These are phyloP conservation scores for Drosophila micromelanica DNA, from an alignment of 1,140 invertebrate genomes.

Conservation along the genomic window DNA sequence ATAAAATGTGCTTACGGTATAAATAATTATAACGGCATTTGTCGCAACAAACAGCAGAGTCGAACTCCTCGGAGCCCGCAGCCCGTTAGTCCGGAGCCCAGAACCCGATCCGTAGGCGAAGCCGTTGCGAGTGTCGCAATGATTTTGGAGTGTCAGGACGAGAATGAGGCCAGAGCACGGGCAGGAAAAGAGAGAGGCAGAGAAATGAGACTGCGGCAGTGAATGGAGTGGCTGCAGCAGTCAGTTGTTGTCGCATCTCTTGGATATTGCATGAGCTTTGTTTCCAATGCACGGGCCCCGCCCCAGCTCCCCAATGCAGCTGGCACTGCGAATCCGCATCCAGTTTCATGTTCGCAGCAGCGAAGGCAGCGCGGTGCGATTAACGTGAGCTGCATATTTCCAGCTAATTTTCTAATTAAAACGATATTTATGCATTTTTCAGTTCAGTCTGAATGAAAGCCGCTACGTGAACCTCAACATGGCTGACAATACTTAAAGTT, in stretches of 20 bases:
- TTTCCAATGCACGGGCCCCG: conserved; percentile 7
- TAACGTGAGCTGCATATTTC: conserved; percentile 84
- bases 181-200: background rate
- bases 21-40: conserved; percentile 83
- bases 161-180: conserved; percentile 1
- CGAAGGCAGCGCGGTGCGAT: conserved; percentile 68
- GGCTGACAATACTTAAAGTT: conserved; percentile 3
- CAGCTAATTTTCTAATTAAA: conserved; percentile 84
- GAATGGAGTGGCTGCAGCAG: conserved; percentile 33
- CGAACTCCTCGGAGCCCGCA: conserved; percentile 14
- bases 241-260: conserved; percentile 72
- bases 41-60: conserved; percentile 71
- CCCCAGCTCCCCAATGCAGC: background rate
- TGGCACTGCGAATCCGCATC: conserved; percentile 4
- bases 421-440: conserved; percentile 83
- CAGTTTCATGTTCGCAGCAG: conserved; percentile 36
- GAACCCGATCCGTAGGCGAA: conserved; percentile 9
- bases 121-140: conserved; percentile 53
- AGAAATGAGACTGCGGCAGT: conserved; percentile 7
- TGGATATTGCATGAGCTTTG: conserved; percentile 74
- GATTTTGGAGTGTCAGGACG: conserved; percentile 69
- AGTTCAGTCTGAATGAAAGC: conserved; percentile 65
- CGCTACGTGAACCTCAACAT: conserved; percentile 9
- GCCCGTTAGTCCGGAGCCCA: background rate
- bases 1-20: conserved; percentile 83